phyloP scores from a whole-genome alignment of 2,888 invertebrate genomes.

The Eustalomyia histrio region DNA sequence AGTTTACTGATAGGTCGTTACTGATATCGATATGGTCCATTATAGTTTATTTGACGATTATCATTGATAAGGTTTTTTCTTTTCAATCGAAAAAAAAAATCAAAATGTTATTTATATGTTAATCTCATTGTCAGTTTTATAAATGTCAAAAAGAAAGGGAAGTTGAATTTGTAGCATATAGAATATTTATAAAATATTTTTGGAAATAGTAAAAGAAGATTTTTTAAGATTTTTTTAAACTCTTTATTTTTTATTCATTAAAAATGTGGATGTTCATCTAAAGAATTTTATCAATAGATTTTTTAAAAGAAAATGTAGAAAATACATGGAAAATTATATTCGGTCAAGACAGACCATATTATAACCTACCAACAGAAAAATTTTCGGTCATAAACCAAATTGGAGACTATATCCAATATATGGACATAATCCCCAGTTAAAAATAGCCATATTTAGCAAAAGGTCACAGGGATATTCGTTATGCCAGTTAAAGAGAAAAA shows the following conservation, averaged over 20 bases:
- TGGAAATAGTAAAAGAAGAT: neutral
- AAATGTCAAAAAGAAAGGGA: slow-evolving; percentile 16
- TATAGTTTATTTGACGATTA: slow-evolving; percentile 57
- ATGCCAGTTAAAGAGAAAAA: too few relatives aligned
- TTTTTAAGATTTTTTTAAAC: neutral
- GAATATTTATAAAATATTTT: slow-evolving; percentile 14
- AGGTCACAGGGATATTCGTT: too few relatives aligned
- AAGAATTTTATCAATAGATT: neutral
- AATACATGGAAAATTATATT: too few relatives aligned
- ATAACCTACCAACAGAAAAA: too few relatives aligned
- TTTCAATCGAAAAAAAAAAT: slow-evolving; percentile 9
- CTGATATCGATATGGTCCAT: slow-evolving; percentile 57
- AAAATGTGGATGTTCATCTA: slow-evolving; percentile 1
- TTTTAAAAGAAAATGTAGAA: too few relatives aligned
- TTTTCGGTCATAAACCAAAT: too few relatives aligned
- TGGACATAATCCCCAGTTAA: too few relatives aligned
- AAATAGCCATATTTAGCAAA: too few relatives aligned
- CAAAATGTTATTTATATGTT: slow-evolving; percentile 49
- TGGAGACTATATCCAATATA: too few relatives aligned
- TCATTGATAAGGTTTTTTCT: slow-evolving; percentile 43
- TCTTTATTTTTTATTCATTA: neutral
- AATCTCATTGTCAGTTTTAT: slow-evolving; percentile 31
- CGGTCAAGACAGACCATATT: too few relatives aligned
- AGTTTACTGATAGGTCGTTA: slow-evolving; percentile 50
- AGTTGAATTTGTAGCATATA: neutral